Percentiles rank a stretch among this genome's conserved stretches.
phyloP scores from a whole-genome alignment of 2,888 invertebrate species.

The Pyrochroa serraticornis region DNA sequence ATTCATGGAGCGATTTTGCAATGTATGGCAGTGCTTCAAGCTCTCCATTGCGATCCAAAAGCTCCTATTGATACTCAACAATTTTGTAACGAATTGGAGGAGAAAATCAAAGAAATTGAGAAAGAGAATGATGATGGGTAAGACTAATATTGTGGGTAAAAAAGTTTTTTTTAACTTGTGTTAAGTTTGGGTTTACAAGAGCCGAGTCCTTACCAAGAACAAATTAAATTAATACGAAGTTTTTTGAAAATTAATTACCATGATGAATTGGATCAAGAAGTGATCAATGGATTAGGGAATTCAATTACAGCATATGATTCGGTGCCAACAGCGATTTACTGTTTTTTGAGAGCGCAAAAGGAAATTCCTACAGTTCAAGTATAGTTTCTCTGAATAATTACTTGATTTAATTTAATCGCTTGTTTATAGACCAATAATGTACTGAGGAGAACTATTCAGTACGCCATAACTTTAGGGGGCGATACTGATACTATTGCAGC shows the following conservation, averaged over 20 bases:
- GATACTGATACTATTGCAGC: constrained; percentile 80
- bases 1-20: constrained; percentile 65
- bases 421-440: constrained; percentile 61
- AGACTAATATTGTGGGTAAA: background rate
- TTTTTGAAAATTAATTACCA: constrained; percentile 57
- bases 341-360: constrained; percentile 65
- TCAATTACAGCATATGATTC: constrained; percentile 69
- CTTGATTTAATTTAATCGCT: constrained; percentile 3
- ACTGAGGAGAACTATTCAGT: constrained; percentile 70
- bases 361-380: constrained; percentile 61
- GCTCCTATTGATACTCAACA: constrained; percentile 57
- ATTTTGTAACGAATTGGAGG: constrained; percentile 61
- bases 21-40: constrained; percentile 65
- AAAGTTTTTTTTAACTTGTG: no score
- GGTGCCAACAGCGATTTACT: constrained; percentile 75
- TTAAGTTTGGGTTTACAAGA: constrained; percentile 52
- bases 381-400: constrained; percentile 19
- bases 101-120: constrained; percentile 63
- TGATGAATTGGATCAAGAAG: constrained; percentile 58
- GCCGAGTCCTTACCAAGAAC: constrained; percentile 61
- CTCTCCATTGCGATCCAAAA: constrained; percentile 57
- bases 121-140: constrained; percentile 54
- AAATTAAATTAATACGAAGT: constrained; percentile 61
- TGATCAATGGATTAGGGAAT: constrained; percentile 65
- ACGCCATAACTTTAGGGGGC: constrained; percentile 74